A percentile compares a stretch with the other conserved stretches of the same genome.
These are phyloP conservation scores for Poecile montanus DNA, from an alignment of 2,797 vertebrate species.

Conservation along the genomic window DNA sequence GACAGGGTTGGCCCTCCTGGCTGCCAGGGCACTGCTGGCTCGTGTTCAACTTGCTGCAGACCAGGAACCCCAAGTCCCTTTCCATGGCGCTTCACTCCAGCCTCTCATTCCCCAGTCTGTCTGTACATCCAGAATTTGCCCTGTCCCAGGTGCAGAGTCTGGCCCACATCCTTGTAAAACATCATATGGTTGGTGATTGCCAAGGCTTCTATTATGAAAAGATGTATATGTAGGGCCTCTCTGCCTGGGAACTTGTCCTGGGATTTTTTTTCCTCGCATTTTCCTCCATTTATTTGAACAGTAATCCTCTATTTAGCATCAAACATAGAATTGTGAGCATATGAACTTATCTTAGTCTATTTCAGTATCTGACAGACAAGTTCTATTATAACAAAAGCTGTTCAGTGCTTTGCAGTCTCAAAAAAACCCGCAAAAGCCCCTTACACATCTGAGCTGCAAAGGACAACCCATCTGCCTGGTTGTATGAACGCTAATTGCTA, in stretches of 20 bases:
- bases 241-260: not conserved
- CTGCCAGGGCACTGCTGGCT: not conserved
- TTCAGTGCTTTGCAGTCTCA: not conserved
- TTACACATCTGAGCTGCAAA: not conserved
- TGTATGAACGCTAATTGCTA: not conserved
- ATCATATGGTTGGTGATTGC: not conserved
- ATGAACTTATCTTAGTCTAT: not conserved
- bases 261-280: not conserved
- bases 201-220: not conserved
- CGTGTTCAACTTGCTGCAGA: accelerated
- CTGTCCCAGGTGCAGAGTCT: not conserved
- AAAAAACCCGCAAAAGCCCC: not conserved
- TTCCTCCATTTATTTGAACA: not conserved
- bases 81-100: accelerated
- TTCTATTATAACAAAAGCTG: not conserved
- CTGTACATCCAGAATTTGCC: accelerated
- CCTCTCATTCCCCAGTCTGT: not conserved
- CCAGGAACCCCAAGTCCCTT: not conserved
- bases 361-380: slow-evolving; percentile 4
- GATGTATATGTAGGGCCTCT: not conserved
- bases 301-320: not conserved
- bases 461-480: not conserved
- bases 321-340: not conserved
- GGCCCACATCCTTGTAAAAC: not conserved
- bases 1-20: accelerated